Evolutionary conservation across 2,888 invertebrate genomes (phyloP), one percentile per base, ranked within the genome.

Genomic region (Stenichneumon culpator): DNA sequence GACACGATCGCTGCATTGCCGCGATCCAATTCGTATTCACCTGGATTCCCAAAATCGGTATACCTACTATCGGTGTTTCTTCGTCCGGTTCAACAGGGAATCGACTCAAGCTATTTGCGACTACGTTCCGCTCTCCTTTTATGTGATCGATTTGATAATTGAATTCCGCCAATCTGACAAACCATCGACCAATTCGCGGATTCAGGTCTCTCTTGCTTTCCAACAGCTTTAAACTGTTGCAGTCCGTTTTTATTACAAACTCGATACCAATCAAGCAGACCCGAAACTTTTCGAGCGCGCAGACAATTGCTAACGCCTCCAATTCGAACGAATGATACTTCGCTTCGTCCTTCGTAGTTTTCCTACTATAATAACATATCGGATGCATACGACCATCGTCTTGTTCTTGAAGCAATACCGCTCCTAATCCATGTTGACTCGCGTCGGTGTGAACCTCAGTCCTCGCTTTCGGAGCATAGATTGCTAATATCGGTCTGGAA

Each of bases 381-480:
- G 44, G 68, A 16, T 60, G 60, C 36, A 83, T 3, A 14, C 1
- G 25, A 79, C 78, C 14, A 88, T 74, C 6, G 22, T 44, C 60
- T 6, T 87, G 73, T 0, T 79, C 52, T 77, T 93, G 93, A 57
- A 93, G 67, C 0, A 93, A 36, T 4, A 94, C 90, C 0, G 91
- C 92, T 6, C 68, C 91, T 86, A 87, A 86, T 0, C 92, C 93
- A 0, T 86, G 9, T 32, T 89, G 87, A 36, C 91, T 90, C 0
- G 93, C 93, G 68, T 93, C 93, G 0, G 93, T 93, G 44, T 93
- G 93, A 0, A 92, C 63, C 54, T 93, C 75, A 22, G 89, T 90
- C 25, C 89, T 86, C 4, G 81, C 65, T 1, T 52, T 70, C 0
- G 87, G 87, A 22, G 92, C 86, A 65, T 89, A 92, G 5, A 93